These are phyloP conservation scores for Fabriciana adippe DNA, from an alignment of 2,888 invertebrate species.

Conservation along the genomic window DNA sequence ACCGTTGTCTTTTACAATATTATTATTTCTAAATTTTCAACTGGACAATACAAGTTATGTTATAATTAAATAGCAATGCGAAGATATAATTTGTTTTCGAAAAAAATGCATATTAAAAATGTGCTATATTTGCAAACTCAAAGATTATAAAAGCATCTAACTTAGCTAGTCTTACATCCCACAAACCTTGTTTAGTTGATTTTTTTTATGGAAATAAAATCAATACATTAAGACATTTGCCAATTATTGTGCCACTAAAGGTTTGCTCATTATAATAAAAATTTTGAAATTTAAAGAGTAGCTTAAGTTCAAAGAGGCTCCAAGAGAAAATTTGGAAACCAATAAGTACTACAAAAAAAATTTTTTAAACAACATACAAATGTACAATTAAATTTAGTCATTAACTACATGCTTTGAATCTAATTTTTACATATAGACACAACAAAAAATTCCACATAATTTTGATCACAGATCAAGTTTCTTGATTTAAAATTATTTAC, in stretches of 20 bases:
- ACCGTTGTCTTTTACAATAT: neutral
- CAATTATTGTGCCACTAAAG: no score
- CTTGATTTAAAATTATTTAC: constrained; percentile 9
- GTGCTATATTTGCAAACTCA: neutral
- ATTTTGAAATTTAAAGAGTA: no score
- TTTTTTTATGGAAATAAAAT: no score
- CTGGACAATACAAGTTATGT: neutral
- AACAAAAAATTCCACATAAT: constrained; percentile 20
- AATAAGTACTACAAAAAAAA: no score
- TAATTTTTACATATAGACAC: constrained; percentile 9
- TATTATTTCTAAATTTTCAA: neutral
- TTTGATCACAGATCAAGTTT: constrained; percentile 55
- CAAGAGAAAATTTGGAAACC: no score
- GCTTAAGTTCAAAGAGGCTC: no score
- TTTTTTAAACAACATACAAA: neutral
- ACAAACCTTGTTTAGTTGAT: no score
- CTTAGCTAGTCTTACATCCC: no score
- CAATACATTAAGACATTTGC: no score
- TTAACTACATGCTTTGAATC: constrained; percentile 1
- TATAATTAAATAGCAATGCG: neutral
- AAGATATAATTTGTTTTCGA: no score
- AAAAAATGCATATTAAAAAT: neutral
- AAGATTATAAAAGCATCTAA: neutral
- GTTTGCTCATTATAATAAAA: no score
- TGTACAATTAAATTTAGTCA: constrained; percentile 13